A percentile compares a stretch with the other conserved stretches of the same genome.
Evolutionary conservation across 2,888 invertebrate species (phyloP).

Genomic region (Cheilosia impressa): DNA sequence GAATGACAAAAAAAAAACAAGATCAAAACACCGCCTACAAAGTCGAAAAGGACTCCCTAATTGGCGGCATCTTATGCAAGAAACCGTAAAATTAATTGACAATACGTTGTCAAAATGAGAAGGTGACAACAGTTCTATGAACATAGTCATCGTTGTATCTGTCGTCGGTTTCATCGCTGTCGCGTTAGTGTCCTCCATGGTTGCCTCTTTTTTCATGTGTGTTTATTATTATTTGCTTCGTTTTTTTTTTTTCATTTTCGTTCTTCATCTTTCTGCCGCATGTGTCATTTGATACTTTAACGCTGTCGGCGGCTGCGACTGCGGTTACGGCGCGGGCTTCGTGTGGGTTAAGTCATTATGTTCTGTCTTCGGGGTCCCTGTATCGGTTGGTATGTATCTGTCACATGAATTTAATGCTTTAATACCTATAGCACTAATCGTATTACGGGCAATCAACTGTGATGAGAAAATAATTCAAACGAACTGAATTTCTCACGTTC

Average conservation of each 20-base stretch:
- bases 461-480: slow-evolving; percentile 83
- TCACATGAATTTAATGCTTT: slow-evolving; percentile 83
- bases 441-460: slow-evolving; percentile 82
- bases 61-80: slow-evolving; percentile 71
- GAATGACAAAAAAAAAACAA: background rate
- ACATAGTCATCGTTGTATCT: slow-evolving; percentile 69
- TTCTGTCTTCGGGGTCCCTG: slow-evolving; percentile 69
- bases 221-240: slow-evolving; percentile 64
- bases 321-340: slow-evolving; percentile 69
- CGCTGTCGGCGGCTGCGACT: slow-evolving; percentile 60
- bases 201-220: slow-evolving; percentile 58
- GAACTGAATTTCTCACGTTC: slow-evolving; percentile 75
- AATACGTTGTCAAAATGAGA: slow-evolving; percentile 73
- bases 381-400: slow-evolving; percentile 76
- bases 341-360: slow-evolving; percentile 76
- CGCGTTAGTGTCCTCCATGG: slow-evolving; percentile 51
- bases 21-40: slow-evolving; percentile 31
- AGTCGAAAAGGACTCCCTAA: slow-evolving; percentile 67
- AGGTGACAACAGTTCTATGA: slow-evolving; percentile 75
- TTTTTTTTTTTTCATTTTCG: slow-evolving; percentile 22
- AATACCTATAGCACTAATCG: slow-evolving; percentile 80
- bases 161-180: slow-evolving; percentile 57
- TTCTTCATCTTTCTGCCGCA: slow-evolving; percentile 23
- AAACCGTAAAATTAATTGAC: slow-evolving; percentile 73
- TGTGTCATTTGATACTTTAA: slow-evolving; percentile 74